Conservation (phyloP, 2,888 invertebrate species). For the Pogonocherus hispidulus region DNA sequence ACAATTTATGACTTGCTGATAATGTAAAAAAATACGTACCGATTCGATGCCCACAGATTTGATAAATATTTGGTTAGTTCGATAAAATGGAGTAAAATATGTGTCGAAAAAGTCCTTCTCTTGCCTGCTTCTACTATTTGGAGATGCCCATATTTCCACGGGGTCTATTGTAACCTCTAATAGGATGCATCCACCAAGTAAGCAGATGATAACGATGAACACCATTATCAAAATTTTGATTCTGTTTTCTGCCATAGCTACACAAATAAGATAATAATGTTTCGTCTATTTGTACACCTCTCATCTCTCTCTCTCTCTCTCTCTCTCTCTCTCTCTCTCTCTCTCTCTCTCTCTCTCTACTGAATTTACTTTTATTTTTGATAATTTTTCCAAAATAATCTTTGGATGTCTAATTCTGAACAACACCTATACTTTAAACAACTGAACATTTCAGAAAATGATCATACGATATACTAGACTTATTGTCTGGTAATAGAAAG, state of each 20-base stretch:
- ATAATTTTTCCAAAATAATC: no score
- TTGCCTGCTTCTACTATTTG: slow-evolving; percentile 81
- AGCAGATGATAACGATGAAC: slow-evolving; percentile 73
- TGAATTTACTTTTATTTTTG: no score
- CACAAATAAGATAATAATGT: slow-evolving; percentile 36
- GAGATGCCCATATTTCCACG: slow-evolving; percentile 93
- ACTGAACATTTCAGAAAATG: no score
- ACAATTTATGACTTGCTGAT: no score
- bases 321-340: no score
- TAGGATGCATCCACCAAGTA: slow-evolving; percentile 78
- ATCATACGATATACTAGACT: no score
- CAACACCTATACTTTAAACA: no score
- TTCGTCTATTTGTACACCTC: no score
- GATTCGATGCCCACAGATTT: slow-evolving; percentile 73
- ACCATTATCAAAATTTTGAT: slow-evolving; percentile 75
- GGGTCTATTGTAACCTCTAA: slow-evolving; percentile 88
- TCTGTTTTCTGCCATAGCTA: slow-evolving; percentile 79
- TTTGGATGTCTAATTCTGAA: no score
- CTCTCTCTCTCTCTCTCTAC: no score
- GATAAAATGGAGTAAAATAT: slow-evolving; percentile 90
- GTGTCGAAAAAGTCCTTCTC: slow-evolving; percentile 91
- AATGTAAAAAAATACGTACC: slow-evolving; percentile 67
- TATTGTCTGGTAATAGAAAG: no score
- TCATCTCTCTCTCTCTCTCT: no score
- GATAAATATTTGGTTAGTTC: slow-evolving; percentile 91